phyloP scores from a whole-genome alignment of 2,888 invertebrate species.

The Nephrocerus scutellatus region DNA sequence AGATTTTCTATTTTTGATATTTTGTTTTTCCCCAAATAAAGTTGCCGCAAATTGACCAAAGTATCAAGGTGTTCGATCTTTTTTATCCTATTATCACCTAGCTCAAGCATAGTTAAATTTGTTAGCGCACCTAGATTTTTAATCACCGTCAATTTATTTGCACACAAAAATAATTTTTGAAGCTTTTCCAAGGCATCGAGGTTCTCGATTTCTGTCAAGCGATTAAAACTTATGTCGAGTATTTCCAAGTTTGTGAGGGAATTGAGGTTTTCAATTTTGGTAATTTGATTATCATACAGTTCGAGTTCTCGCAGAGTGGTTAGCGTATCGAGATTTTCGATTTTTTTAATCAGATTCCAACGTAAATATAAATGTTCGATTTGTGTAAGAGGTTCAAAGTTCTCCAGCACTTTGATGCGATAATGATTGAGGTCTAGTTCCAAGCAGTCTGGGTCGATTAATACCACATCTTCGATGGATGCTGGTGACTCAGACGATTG shows the following conservation, averaged over 20 bases:
- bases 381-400: slow-evolving; percentile 68
- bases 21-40: slow-evolving; percentile 94
- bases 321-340: slow-evolving; percentile 77
- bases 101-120: slow-evolving; percentile 75
- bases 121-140: slow-evolving; percentile 77
- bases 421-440: slow-evolving; percentile 84
- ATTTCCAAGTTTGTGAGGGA: slow-evolving; percentile 77
- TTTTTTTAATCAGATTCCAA: slow-evolving; percentile 92
- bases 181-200: slow-evolving; percentile 67
- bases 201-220: slow-evolving; percentile 79
- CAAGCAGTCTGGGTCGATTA: slow-evolving; percentile 42
- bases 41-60: slow-evolving; percentile 64
- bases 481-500: slow-evolving; percentile 27
- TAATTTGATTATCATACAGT: slow-evolving; percentile 95
- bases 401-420: slow-evolving; percentile 74
- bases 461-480: slow-evolving; percentile 41
- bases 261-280: slow-evolving; percentile 83
- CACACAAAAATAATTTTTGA: slow-evolving; percentile 77
- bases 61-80: slow-evolving; percentile 80
- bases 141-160: slow-evolving; percentile 82
- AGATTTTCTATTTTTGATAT: slow-evolving; percentile 80
- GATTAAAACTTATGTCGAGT: slow-evolving; percentile 92
- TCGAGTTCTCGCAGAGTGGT: slow-evolving; percentile 79
- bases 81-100: slow-evolving; percentile 91
- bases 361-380: slow-evolving; percentile 77